Percentiles rank a stretch among this genome's conserved stretches.
phyloP scores from a whole-genome alignment of 2,888 invertebrate genomes.

The Ramazzottius varieornatus region DNA sequence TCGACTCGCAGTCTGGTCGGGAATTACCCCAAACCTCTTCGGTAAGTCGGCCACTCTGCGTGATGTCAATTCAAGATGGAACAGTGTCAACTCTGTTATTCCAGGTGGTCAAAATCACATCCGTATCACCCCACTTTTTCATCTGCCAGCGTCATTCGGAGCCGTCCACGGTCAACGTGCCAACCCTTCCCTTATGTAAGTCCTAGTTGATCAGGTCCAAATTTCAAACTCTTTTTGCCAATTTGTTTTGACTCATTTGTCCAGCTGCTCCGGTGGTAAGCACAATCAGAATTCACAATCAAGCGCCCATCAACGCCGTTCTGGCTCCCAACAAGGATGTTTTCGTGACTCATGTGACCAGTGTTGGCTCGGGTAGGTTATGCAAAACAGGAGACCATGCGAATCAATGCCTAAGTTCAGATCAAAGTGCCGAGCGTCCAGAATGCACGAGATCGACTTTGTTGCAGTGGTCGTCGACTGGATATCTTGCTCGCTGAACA shows the following conservation, averaged over 20 bases:
- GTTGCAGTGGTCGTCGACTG: neutral
- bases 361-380: neutral
- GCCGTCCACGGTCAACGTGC: neutral
- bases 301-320: neutral
- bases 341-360: neutral
- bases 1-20: neutral
- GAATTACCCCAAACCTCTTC: neutral
- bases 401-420: neutral
- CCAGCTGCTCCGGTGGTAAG: neutral
- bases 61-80: no score
- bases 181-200: neutral
- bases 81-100: no score
- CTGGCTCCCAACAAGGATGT: neutral
- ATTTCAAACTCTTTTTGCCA: neutral
- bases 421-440: no score
- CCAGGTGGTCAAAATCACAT: neutral
- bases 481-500: neutral
- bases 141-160: neutral
- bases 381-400: neutral
- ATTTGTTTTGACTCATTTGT: neutral
- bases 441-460: no score
- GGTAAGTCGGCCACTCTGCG: no score
- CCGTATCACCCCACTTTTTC: neutral
- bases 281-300: neutral
- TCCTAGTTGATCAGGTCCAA: neutral